Evolutionary conservation across 2,113 vertebrate species (phyloP), one percentile per base, ranked within the genome.

Genomic region (Psettodes erumei): DNA sequence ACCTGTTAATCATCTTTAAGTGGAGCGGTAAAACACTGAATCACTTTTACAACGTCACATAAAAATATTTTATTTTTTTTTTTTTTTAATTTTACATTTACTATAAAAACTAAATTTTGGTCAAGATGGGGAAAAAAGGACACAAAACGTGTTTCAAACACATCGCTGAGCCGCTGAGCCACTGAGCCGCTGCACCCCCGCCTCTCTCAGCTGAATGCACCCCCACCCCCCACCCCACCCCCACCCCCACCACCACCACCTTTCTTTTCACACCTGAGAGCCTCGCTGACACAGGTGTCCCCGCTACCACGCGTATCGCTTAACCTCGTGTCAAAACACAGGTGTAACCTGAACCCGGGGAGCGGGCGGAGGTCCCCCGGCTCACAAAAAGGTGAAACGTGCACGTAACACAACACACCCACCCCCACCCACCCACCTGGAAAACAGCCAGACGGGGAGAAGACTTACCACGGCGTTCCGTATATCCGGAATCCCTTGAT

Each of bases 401-500:
- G 77, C 40, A n/a, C n/a, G n/a, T n/a, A n/a, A n/a, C n/a, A n/a
- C n/a, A n/a, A n/a, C n/a, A n/a, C n/a, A n/a, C n/a, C n/a, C n/a
- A n/a, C n/a, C n/a, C n/a, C n/a, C n/a, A n/a, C n/a, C n/a, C n/a
- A n/a, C n/a, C n/a, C n/a, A n/a, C n/a, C 66, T 90, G 90, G 88
- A 77, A 64, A 61, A 21, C 61, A 37, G 83, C 83, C 88, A 87
- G 76, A 74, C 40, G 23, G 23, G 6, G 25, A 23, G 42, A 60
- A 32, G 33, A 58, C 90, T 98, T 95, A 99, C 98, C 98, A 99
- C 0, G 98, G 98, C 48, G 97, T 93, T 27, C 98, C 98, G 4
- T 99, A 99, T 96, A 99, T 98, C 92, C 96, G 95, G 94, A 99
- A 99, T 92, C 98, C 98, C 93, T 99, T 99, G 83, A 99, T 95